These are phyloP conservation scores for Cosmopolites sordidus DNA, from an alignment of 2,888 invertebrate genomes.

Conservation along the genomic window DNA sequence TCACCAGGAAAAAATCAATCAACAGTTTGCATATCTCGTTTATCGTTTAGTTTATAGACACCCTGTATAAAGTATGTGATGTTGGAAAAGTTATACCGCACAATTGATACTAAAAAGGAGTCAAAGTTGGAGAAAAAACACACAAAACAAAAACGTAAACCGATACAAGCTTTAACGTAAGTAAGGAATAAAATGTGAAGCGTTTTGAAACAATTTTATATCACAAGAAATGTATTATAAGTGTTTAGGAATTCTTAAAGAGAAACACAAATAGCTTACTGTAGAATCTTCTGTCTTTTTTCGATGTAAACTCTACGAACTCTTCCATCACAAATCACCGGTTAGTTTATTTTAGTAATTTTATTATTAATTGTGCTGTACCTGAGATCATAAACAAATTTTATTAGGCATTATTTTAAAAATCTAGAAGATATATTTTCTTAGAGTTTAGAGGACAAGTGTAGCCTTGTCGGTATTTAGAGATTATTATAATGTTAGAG, in stretches of 20 bases:
- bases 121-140: too few species aligned
- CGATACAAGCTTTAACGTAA: too few species aligned
- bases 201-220: background rate
- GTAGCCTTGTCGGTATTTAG: constrained; percentile 14
- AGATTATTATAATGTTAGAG: constrained; percentile 12
- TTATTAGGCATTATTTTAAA: constrained; percentile 15
- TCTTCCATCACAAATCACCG: background rate
- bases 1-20: too few species aligned
- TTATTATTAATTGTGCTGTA: constrained; percentile 26
- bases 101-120: constrained; percentile 21
- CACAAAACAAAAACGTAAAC: too few species aligned
- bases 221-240: background rate
- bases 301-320: too few species aligned
- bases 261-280: too few species aligned
- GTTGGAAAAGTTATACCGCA: constrained; percentile 10
- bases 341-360: constrained; percentile 1
- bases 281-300: too few species aligned
- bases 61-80: constrained; percentile 19
- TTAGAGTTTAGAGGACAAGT: constrained; percentile 16
- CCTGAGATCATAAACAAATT: constrained; percentile 21
- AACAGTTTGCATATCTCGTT: background rate
- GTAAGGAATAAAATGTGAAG: background rate
- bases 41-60: constrained; percentile 11
- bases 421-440: constrained; percentile 23
- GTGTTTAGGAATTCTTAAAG: background rate